Evolutionary conservation across 2,888 invertebrate genomes (phyloP).

Genomic region (Caenorhabditis zanzibari): DNA sequence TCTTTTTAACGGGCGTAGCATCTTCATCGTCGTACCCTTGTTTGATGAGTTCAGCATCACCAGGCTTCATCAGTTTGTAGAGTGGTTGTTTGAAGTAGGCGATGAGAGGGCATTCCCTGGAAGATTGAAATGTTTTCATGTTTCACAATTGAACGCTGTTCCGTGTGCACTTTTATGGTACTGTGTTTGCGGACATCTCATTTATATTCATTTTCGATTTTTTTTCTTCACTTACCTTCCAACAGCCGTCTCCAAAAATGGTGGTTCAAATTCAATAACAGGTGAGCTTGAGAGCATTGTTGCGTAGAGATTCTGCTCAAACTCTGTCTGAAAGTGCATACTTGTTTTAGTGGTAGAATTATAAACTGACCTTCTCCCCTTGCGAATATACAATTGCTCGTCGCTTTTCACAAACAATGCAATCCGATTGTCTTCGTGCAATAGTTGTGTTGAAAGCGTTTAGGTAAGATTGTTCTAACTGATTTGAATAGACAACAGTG

Average conservation of each 20-base stretch:
- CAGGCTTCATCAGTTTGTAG: slow-evolving; percentile 68
- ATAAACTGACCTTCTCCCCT: slow-evolving; percentile 60
- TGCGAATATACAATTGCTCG: slow-evolving; percentile 68
- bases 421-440: slow-evolving; percentile 70
- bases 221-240: slow-evolving; percentile 87
- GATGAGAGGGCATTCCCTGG: slow-evolving; percentile 86
- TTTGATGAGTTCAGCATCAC: slow-evolving; percentile 59
- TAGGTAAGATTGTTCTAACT: slow-evolving; percentile 93
- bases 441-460: slow-evolving; percentile 75
- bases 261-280: slow-evolving; percentile 90
- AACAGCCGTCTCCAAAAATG: slow-evolving; percentile 89
- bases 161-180: slow-evolving; percentile 22
- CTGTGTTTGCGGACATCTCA: slow-evolving; percentile 30
- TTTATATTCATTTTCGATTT: neutral
- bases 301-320: slow-evolving; percentile 70
- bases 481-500: slow-evolving; percentile 93
- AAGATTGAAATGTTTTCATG: neutral
- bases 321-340: slow-evolving; percentile 70
- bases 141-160: too few relatives aligned
- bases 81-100: slow-evolving; percentile 83
- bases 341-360: too few relatives aligned
- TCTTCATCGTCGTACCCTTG: slow-evolving; percentile 63
- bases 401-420: slow-evolving; percentile 72
- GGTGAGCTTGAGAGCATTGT: slow-evolving; percentile 90
- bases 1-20: slow-evolving; percentile 13